A percentile compares a stretch with the other conserved stretches of the same genome.
These are phyloP conservation scores for Yponomeuta sedellus DNA, from an alignment of 2,888 invertebrate genomes.

Conservation along the genomic window DNA sequence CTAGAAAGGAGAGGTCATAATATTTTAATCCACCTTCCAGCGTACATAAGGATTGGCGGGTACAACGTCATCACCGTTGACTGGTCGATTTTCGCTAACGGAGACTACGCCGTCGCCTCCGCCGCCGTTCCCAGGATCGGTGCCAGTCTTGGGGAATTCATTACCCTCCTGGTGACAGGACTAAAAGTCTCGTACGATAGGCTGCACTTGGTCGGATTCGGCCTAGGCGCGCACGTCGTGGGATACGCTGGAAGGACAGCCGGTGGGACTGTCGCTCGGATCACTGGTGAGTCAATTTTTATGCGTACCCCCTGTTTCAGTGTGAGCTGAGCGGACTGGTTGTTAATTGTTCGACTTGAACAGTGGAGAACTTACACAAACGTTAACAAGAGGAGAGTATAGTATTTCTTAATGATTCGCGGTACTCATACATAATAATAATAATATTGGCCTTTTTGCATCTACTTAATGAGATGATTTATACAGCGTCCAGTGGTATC, in stretches of 20 bases:
- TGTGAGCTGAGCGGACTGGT: too few relatives aligned
- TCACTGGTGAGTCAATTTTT: constrained; percentile 20
- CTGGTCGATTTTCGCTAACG: constrained; percentile 19
- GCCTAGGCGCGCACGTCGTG: constrained; percentile 23
- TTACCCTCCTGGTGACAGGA: constrained; percentile 14
- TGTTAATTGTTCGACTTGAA: too few relatives aligned
- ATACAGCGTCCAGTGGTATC: too few relatives aligned
- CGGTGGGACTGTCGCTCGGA: constrained; percentile 18
- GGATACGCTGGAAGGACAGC: constrained; percentile 21
- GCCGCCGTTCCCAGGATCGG: constrained; percentile 16
- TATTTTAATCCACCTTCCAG: constrained; percentile 16
- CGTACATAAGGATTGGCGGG: constrained; percentile 15
- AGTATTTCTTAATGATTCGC: too few relatives aligned
- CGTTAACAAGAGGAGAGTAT: too few relatives aligned
- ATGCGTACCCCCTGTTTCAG: not conserved
- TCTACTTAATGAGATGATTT: too few relatives aligned
- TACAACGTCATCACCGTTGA: constrained; percentile 20
- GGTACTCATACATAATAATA: too few relatives aligned
- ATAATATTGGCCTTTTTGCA: too few relatives aligned
- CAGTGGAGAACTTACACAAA: too few relatives aligned
- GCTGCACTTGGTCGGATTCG: constrained; percentile 22
- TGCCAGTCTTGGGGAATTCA: constrained; percentile 18
- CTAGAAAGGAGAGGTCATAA: too few relatives aligned
- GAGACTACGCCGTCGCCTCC: constrained; percentile 17
- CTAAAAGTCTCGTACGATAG: constrained; percentile 6